Conservation (phyloP, 2,113 vertebrate species). For the Thamnophis sirtalis region DNA sequence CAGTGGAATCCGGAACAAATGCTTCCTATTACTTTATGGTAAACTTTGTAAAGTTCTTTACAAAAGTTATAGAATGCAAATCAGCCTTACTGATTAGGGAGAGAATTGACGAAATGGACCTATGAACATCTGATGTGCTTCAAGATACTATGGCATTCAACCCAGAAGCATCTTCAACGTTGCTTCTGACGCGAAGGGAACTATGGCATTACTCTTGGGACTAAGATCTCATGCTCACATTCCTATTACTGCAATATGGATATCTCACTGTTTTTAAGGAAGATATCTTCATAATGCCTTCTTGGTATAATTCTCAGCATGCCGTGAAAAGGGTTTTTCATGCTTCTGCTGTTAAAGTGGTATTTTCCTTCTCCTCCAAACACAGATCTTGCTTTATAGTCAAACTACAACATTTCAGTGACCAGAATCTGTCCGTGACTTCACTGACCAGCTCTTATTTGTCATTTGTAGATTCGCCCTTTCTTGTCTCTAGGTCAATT, state of each 20-base stretch:
- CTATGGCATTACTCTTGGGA: conserved; percentile 36
- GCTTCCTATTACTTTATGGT: background rate
- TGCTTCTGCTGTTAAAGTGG: background rate
- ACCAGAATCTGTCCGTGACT: too few relatives aligned
- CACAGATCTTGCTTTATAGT: background rate
- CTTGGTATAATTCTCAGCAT: background rate
- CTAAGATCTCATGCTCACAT: background rate
- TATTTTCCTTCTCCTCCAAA: background rate
- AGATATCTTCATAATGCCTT: background rate
- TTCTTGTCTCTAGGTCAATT: background rate
- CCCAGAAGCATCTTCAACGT: background rate
- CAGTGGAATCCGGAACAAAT: background rate
- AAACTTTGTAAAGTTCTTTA: background rate
- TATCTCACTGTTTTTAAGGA: background rate
- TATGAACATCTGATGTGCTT: accelerated
- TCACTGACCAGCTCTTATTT: too few relatives aligned
- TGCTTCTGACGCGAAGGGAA: background rate
- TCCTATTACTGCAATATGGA: background rate
- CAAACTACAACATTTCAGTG: background rate
- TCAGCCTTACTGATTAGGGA: conserved; percentile 47
- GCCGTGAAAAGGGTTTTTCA: background rate
- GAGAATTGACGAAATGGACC: background rate
- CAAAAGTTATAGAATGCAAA: background rate
- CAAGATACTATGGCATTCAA: conserved; percentile 34
- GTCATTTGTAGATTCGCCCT: too few relatives aligned